These are phyloP conservation scores for Temnopleurus reevesii DNA, from an alignment of 53 echinoderm and acorn worm genomes.

Conservation along the genomic window DNA sequence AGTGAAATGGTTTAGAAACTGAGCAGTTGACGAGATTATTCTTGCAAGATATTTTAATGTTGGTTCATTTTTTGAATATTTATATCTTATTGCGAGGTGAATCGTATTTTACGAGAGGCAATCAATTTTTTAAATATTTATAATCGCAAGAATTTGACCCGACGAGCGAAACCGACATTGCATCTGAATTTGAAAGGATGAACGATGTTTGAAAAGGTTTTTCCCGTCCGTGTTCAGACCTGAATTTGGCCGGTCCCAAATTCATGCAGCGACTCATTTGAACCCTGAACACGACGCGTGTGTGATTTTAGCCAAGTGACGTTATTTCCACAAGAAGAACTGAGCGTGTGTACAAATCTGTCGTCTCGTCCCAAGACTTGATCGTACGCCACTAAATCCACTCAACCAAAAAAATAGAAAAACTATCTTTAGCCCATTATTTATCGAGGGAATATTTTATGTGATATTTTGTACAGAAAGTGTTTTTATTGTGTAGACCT, in stretches of 20 bases:
- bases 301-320: no score
- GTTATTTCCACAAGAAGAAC: no score
- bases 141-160: neutral
- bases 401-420: conserved; percentile 29
- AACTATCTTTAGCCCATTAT: neutral
- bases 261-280: neutral
- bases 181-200: no score
- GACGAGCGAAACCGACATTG: neutral
- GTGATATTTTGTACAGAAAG: neutral
- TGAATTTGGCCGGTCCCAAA: conserved; percentile 46
- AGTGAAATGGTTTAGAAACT: neutral
- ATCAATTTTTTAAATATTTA: neutral
- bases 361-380: no score
- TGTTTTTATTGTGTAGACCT: conserved; percentile 27
- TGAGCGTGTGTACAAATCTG: no score
- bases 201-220: no score
- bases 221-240: no score
- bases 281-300: neutral
- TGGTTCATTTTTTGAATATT: neutral
- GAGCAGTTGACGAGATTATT: neutral
- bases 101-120: neutral
- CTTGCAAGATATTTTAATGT: neutral
- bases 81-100: neutral
- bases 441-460: conserved; percentile 13
- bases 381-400: no score